Conservation (phyloP, 2,797 vertebrate species). For the Sternarchorhynchus goeldii region DNA sequence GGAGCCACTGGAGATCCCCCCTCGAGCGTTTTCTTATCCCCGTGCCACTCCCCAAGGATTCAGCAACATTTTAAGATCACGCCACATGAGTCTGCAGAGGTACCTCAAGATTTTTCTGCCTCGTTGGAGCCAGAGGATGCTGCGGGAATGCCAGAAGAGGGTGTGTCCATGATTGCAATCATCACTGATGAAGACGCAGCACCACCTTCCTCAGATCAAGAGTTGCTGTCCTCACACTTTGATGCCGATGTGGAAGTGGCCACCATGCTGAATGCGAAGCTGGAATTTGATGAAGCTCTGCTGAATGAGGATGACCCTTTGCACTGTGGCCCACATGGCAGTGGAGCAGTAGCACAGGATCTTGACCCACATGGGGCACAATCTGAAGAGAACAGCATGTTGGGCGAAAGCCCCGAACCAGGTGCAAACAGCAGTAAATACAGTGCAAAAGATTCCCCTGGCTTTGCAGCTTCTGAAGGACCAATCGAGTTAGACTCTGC, state of each 20-base stretch:
- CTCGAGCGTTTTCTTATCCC: slow-evolving; percentile 27
- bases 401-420: neutral
- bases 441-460: slow-evolving; percentile 36
- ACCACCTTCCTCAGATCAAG: slow-evolving; percentile 70
- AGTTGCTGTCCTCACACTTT: slow-evolving; percentile 73
- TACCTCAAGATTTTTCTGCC: slow-evolving; percentile 73
- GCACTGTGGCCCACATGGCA: slow-evolving; percentile 63
- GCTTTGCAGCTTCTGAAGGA: slow-evolving; percentile 26
- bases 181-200: slow-evolving; percentile 70
- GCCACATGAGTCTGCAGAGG: slow-evolving; percentile 70
- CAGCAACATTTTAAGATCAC: slow-evolving; percentile 70
- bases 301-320: slow-evolving; percentile 77
- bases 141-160: slow-evolving; percentile 68
- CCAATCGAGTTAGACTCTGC: slow-evolving; percentile 55
- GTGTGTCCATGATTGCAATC: slow-evolving; percentile 67
- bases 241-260: slow-evolving; percentile 81
- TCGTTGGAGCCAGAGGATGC: slow-evolving; percentile 74
- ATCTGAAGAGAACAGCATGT: slow-evolving; percentile 49
- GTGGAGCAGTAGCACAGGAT: slow-evolving; percentile 56
- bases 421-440: slow-evolving; percentile 5
- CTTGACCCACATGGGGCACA: slow-evolving; percentile 20
- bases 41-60: slow-evolving; percentile 62
- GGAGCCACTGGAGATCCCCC: slow-evolving; percentile 34
- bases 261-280: slow-evolving; percentile 79
- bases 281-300: slow-evolving; percentile 85